A percentile compares a stretch with the other conserved stretches of the same genome.
Evolutionary conservation across 2,888 invertebrate genomes (phyloP).

Genomic region (Spicauda simplicius): DNA sequence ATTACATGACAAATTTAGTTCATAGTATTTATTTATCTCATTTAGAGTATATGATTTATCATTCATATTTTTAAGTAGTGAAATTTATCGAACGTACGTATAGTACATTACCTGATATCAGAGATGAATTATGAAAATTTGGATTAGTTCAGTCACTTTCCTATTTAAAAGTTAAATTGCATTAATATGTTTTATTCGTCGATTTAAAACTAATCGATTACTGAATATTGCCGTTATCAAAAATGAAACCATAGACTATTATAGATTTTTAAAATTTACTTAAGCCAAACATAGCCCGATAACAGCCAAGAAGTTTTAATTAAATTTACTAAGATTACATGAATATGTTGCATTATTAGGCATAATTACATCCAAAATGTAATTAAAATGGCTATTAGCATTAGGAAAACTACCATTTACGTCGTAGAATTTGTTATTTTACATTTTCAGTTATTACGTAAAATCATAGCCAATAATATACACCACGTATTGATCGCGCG

Average conservation of each 20-base stretch:
- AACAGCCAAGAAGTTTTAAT: slow-evolving; percentile 28
- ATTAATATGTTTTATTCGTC: background rate
- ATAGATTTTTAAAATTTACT: background rate
- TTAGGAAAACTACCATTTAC: background rate
- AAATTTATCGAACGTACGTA: too few species aligned
- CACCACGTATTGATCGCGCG: slow-evolving; percentile 48
- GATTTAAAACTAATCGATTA: slow-evolving; percentile 16
- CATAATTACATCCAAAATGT: background rate
- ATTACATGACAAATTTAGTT: too few species aligned
- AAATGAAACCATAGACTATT: slow-evolving; percentile 37
- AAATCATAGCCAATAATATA: slow-evolving; percentile 44
- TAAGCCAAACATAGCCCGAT: slow-evolving; percentile 5
- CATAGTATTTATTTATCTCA: too few species aligned
- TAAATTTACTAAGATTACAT: slow-evolving; percentile 4
- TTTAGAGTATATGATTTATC: too few species aligned
- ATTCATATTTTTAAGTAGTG: too few species aligned
- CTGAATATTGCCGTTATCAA: slow-evolving; percentile 31
- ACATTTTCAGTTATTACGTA: slow-evolving; percentile 28
- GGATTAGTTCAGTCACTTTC: too few species aligned
- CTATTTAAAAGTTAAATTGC: too few species aligned
- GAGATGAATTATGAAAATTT: too few species aligned
- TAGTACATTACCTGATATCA: too few species aligned
- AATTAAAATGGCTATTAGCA: background rate
- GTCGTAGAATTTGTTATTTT: background rate
- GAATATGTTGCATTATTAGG: background rate